A percentile compares a stretch with the other conserved stretches of the same genome.
Conservation (phyloP, 2,888 invertebrate species). For the Endotricha flammealis region DNA sequence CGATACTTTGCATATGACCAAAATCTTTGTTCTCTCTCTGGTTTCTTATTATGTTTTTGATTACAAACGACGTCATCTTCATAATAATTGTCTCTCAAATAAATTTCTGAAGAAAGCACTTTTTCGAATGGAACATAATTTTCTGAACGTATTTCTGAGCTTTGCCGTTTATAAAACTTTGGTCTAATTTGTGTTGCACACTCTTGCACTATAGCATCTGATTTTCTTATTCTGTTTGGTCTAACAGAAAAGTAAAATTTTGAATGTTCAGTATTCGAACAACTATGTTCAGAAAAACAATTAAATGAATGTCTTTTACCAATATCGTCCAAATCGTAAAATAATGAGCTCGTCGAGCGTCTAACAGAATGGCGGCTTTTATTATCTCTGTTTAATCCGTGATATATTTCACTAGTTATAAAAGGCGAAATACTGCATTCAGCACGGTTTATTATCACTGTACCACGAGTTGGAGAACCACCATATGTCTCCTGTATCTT, state of each 20-base stretch:
- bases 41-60: conserved; percentile 28
- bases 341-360: conserved; percentile 55
- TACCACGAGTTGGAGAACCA: too few relatives aligned
- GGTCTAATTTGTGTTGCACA: conserved; percentile 48
- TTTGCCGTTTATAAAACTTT: conserved; percentile 32
- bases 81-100: conserved; percentile 35
- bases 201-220: conserved; percentile 48
- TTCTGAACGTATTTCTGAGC: conserved; percentile 32
- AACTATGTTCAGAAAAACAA: conserved; percentile 33
- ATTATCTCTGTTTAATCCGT: conserved; percentile 34
- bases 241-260: conserved; percentile 24
- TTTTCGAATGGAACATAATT: conserved; percentile 29
- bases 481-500: too few relatives aligned
- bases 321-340: conserved; percentile 59
- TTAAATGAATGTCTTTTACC: conserved; percentile 56
- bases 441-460: too few relatives aligned
- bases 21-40: conserved; percentile 42
- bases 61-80: conserved; percentile 24
- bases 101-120: conserved; percentile 47
- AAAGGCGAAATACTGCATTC: too few relatives aligned
- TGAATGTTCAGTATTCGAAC: conserved; percentile 36
- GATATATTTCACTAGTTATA: conserved; percentile 47
- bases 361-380: conserved; percentile 33
- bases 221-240: conserved; percentile 32
- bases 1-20: conserved; percentile 57